Base-by-base conservation (phyloP, 1,140 invertebrate species). In the Tetramorium alpestre region DNA sequence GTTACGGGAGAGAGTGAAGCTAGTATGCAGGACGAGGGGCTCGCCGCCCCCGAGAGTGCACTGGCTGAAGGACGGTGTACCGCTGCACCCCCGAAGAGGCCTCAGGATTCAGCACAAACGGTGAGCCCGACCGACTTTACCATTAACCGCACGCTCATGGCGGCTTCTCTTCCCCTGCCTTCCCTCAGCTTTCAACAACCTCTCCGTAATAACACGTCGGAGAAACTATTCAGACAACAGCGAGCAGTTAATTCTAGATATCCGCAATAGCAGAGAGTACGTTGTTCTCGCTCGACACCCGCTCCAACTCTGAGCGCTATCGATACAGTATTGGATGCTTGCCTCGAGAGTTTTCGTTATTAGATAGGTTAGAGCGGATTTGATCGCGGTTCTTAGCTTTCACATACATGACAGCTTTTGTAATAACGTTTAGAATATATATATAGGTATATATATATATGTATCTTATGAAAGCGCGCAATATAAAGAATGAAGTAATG, bases 51-150 rank as follows among this genome's bases (percentile, higher is more conserved):
- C 97, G 38, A 96, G 96, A 92, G 96, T 98, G 87, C 96, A 96
- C 88, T 98, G 97, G 97, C 97, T 97, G 94, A 97, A 97, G 93
- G 97, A 97, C 95, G 97, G 96, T 91, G 95, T 96, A 92, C 96
- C 96, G 82, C 95, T 97, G 90, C 94, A 96, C 80, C 95, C 94
- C 62, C 93, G 94, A 82, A 94, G 93, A 91, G 94, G 96, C 88
- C 96, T 96, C 88, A 95, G 95, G 92, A 94, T 96, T 87, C 95
- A 95, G 72, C 94, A 95, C 92, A 95, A 95, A 93, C 93, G 95
- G 95, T 95, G 91, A 95, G 94, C 89, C 13, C 62, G 28, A 82
- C 44, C 49, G 28, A 65, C 51, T 65, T 73, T 64, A 56, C 47
- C 25, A 82, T 62, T 64, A 87, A 51, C 51, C 80, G 49, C 13